These are phyloP conservation scores for Craterocephalus amniculus DNA, from an alignment of 2,797 vertebrate species.

Conservation along the genomic window DNA sequence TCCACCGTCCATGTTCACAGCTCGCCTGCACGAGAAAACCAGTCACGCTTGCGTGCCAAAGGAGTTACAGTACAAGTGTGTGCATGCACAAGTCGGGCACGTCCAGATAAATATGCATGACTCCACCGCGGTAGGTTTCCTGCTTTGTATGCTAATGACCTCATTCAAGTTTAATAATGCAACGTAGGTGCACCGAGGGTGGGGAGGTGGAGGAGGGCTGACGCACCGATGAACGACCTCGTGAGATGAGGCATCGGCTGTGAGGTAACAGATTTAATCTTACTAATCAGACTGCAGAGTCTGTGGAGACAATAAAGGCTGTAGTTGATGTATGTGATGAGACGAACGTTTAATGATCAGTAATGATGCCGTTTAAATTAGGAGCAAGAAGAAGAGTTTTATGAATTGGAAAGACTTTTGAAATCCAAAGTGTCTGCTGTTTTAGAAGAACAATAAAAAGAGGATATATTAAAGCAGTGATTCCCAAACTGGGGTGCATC, in stretches of 20 bases:
- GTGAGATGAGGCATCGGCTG: constrained; percentile 35
- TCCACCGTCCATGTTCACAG: constrained; percentile 29
- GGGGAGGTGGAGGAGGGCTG: constrained; percentile 47
- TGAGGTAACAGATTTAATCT: constrained; percentile 60
- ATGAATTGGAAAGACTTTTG: background rate
- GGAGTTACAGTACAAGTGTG: constrained; percentile 60
- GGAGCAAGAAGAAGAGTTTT: background rate
- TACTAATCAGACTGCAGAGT: constrained; percentile 52
- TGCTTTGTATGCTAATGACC: constrained; percentile 83
- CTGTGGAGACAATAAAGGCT: constrained; percentile 13
- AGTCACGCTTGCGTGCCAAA: constrained; percentile 42
- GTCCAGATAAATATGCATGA: constrained; percentile 80
- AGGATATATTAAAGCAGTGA: background rate
- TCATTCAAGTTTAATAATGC: constrained; percentile 81
- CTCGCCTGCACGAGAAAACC: constrained; percentile 37
- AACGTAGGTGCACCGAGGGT: constrained; percentile 52
- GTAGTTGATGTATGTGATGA: constrained; percentile 13
- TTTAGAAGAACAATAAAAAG: background rate
- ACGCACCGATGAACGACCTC: constrained; percentile 37
- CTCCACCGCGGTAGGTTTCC: constrained; percentile 65
- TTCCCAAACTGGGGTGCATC: too few relatives aligned
- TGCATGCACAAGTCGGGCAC: constrained; percentile 59
- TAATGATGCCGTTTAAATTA: background rate
- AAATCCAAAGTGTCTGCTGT: background rate
- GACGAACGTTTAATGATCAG: background rate